Evolutionary conservation across 2,113 vertebrate species (phyloP).

Genomic region (Lepisosteus oculatus): DNA sequence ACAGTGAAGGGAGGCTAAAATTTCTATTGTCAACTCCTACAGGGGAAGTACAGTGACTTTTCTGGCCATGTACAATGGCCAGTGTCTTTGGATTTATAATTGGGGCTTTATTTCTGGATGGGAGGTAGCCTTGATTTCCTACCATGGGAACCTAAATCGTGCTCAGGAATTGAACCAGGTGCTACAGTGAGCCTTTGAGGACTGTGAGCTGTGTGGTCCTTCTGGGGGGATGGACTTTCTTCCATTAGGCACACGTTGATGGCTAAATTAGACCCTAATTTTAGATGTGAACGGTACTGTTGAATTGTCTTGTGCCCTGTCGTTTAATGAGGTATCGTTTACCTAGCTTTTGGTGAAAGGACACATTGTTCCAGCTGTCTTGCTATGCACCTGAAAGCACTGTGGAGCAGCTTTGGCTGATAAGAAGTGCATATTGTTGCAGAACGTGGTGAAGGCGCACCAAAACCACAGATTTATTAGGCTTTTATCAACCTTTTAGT

Average conservation of each 20-base stretch:
- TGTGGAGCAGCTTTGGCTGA: constrained; percentile 50
- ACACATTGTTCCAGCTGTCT: constrained; percentile 50
- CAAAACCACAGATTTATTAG: background rate
- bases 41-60: background rate
- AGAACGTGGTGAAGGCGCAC: background rate
- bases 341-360: constrained; percentile 48
- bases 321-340: constrained; percentile 34
- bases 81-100: constrained; percentile 6
- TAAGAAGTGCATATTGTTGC: background rate
- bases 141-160: constrained; percentile 49
- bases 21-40: background rate
- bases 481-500: background rate
- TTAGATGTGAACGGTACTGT: constrained; percentile 43
- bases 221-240: constrained; percentile 19
- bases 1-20: background rate
- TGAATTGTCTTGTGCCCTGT: constrained; percentile 43
- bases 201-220: constrained; percentile 13
- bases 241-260: constrained; percentile 55
- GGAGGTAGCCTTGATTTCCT: background rate
- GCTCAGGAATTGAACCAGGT: constrained; percentile 43
- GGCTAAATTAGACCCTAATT: constrained; percentile 61
- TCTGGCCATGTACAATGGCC: constrained; percentile 5
- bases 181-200: constrained; percentile 32
- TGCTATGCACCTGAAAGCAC: constrained; percentile 53
- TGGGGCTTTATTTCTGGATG: constrained; percentile 15